Conservation (phyloP, 1,140 invertebrate species). For the Sitobion miscanthi region DNA sequence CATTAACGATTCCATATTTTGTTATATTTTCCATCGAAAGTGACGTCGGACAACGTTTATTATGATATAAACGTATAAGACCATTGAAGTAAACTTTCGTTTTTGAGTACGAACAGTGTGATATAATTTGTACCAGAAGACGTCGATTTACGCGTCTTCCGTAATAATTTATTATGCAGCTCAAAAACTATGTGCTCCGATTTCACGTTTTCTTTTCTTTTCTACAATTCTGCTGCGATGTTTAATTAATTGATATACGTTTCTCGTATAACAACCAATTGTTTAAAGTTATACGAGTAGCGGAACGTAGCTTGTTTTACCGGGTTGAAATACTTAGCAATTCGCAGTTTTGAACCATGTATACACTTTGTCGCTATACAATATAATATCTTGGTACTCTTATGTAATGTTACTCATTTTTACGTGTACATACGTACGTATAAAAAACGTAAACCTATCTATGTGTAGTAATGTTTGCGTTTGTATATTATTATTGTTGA, state of each 20-base stretch:
- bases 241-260: constrained; percentile 12
- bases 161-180: constrained; percentile 2
- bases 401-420: background rate
- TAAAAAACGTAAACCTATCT: background rate
- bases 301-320: background rate
- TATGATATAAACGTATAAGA: background rate
- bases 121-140: background rate
- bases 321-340: background rate
- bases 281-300: background rate
- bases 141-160: background rate
- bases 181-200: background rate
- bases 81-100: background rate
- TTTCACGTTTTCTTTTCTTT: constrained; percentile 15
- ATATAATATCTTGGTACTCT: background rate
- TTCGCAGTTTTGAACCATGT: background rate
- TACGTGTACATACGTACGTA: background rate
- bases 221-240: background rate
- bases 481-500: background rate
- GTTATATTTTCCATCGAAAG: background rate
- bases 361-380: background rate
- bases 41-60: background rate
- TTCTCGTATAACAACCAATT: background rate
- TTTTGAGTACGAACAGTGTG: background rate
- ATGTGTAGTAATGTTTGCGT: background rate
- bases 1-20: background rate